A percentile compares a stretch with the other conserved stretches of the same genome.
Evolutionary conservation across 2,888 invertebrate species (phyloP).

Genomic region (Apoda limacodes): DNA sequence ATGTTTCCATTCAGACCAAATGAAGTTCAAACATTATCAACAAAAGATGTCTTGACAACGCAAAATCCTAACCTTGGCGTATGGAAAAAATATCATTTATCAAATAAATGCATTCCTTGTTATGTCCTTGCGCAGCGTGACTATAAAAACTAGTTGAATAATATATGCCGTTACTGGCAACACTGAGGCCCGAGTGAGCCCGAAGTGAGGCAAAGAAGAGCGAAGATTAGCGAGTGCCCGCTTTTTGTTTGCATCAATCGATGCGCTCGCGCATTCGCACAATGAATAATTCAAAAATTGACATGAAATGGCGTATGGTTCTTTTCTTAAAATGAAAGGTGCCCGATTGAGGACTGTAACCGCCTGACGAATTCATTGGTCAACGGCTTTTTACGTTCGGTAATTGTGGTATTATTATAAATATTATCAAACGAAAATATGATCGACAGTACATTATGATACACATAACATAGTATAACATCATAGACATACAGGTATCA

Average conservation of each 20-base stretch:
- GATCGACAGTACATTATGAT: slow-evolving; percentile 27
- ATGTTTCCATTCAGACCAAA: slow-evolving; percentile 32
- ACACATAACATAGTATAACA: too few species aligned
- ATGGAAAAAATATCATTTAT: slow-evolving; percentile 57
- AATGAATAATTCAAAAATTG: slow-evolving; percentile 70
- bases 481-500: background rate
- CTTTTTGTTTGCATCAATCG: slow-evolving; percentile 70
- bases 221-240: slow-evolving; percentile 66
- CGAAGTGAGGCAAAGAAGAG: slow-evolving; percentile 48
- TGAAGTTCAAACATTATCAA: slow-evolving; percentile 32
- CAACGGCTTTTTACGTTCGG: slow-evolving; percentile 61
- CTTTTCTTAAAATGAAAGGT: slow-evolving; percentile 68
- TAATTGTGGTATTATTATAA: slow-evolving; percentile 61
- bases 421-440: slow-evolving; percentile 23
- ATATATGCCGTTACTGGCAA: slow-evolving; percentile 58
- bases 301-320: slow-evolving; percentile 71
- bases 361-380: slow-evolving; percentile 70
- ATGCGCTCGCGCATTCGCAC: slow-evolving; percentile 69
- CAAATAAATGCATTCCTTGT: slow-evolving; percentile 62
- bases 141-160: slow-evolving; percentile 66
- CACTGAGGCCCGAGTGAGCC: slow-evolving; percentile 52
- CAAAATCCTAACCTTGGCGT: slow-evolving; percentile 30
- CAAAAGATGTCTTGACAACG: slow-evolving; percentile 45
- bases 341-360: slow-evolving; percentile 71
- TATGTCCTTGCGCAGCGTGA: slow-evolving; percentile 66